These are phyloP conservation scores for Leptogaster cylindrica DNA, from an alignment of 2,888 invertebrate species.

Conservation along the genomic window DNA sequence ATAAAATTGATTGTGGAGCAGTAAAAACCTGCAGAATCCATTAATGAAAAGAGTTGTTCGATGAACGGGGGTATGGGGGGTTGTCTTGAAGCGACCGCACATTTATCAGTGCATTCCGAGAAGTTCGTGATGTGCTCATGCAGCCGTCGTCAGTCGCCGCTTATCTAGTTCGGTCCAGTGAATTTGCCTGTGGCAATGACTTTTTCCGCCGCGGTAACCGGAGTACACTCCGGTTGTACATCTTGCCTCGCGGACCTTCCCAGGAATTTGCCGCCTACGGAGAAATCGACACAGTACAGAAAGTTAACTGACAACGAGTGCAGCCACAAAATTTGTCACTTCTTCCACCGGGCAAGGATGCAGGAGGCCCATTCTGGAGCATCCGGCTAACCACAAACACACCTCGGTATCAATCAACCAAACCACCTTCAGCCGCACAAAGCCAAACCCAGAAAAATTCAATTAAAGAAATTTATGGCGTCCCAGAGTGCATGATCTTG, in stretches of 20 bases:
- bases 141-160: neutral
- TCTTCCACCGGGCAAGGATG: too few species aligned
- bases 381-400: neutral
- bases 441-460: slow-evolving; percentile 34
- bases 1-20: slow-evolving; percentile 32
- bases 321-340: slow-evolving; percentile 8
- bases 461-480: slow-evolving; percentile 45
- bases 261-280: too few species aligned
- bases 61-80: too few species aligned
- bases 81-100: slow-evolving; percentile 18
- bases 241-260: neutral
- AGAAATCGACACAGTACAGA: neutral
- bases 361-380: neutral
- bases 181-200: slow-evolving; percentile 5
- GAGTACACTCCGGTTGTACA: too few species aligned
- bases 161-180: neutral
- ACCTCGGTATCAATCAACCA: slow-evolving; percentile 12
- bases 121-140: neutral
- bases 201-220: too few species aligned
- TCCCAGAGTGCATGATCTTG: slow-evolving; percentile 39
- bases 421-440: slow-evolving; percentile 5
- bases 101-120: slow-evolving; percentile 22
- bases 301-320: neutral
- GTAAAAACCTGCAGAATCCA: slow-evolving; percentile 28
- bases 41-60: too few species aligned